phyloP scores from a whole-genome alignment of 2,113 vertebrate species.

The Pteronura brasiliensis region DNA sequence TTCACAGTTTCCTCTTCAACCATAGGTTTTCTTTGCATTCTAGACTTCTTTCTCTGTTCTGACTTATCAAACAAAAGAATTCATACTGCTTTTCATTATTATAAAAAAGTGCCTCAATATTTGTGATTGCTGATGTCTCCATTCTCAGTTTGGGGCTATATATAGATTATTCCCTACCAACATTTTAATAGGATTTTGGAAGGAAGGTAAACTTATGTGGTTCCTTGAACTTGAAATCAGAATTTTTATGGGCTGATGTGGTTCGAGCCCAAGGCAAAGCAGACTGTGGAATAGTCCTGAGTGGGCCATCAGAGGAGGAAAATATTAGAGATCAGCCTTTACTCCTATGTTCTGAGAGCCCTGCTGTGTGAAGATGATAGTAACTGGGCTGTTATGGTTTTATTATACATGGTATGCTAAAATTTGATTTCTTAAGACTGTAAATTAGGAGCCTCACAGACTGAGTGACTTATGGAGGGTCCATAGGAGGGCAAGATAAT shows the following conservation, averaged over 20 bases:
- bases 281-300: neutral
- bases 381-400: neutral
- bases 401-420: neutral
- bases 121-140: neutral
- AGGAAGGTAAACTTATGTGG: neutral
- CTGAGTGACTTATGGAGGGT: neutral
- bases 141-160: neutral
- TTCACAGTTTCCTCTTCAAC: neutral
- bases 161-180: neutral
- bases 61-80: neutral
- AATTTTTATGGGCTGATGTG: neutral
- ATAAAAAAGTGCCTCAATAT: neutral
- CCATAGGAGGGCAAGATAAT: neutral
- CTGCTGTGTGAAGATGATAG: neutral
- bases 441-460: neutral
- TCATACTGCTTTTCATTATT: neutral
- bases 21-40: neutral
- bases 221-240: neutral
- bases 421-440: neutral
- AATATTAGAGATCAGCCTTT: neutral
- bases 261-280: neutral
- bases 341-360: neutral
- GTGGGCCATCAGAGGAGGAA: neutral
- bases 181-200: constrained; percentile 11
- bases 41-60: neutral